phyloP scores from a whole-genome alignment of 2,797 vertebrate genomes.

The Neosalanx taihuensis region DNA sequence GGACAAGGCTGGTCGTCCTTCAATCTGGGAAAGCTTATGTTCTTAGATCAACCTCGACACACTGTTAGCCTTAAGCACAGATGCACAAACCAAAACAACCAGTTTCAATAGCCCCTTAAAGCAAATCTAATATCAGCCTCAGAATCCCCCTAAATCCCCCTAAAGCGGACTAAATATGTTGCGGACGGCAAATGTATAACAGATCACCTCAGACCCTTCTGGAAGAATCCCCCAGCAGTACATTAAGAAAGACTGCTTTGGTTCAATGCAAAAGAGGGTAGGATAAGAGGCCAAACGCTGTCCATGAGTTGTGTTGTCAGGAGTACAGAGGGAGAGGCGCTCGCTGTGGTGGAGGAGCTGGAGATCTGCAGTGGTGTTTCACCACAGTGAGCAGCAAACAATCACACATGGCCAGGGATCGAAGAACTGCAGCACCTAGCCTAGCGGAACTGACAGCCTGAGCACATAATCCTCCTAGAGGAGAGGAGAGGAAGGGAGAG shows the following conservation, averaged over 20 bases:
- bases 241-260: too few relatives aligned
- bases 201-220: too few relatives aligned
- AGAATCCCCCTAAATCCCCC: background rate
- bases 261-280: background rate
- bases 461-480: slow-evolving; percentile 7
- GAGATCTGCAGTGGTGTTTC: slow-evolving; percentile 4
- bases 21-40: slow-evolving; percentile 33
- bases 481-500: background rate
- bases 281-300: background rate
- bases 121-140: background rate
- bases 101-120: slow-evolving; percentile 24
- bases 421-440: slow-evolving; percentile 3
- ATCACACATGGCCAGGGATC: background rate
- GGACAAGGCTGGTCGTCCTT: slow-evolving; percentile 27
- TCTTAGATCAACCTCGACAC: slow-evolving; percentile 1
- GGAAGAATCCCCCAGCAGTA: too few relatives aligned
- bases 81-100: slow-evolving; percentile 19
- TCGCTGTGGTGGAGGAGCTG: background rate
- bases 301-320: background rate
- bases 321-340: background rate
- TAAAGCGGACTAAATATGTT: background rate
- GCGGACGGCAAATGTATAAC: too few relatives aligned
- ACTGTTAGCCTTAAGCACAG: background rate
- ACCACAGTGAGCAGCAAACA: slow-evolving; percentile 12
- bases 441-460: slow-evolving; percentile 1